Evolutionary conservation across 2,888 invertebrate species (phyloP).

Genomic region (Eumacrocentrus americanus): DNA sequence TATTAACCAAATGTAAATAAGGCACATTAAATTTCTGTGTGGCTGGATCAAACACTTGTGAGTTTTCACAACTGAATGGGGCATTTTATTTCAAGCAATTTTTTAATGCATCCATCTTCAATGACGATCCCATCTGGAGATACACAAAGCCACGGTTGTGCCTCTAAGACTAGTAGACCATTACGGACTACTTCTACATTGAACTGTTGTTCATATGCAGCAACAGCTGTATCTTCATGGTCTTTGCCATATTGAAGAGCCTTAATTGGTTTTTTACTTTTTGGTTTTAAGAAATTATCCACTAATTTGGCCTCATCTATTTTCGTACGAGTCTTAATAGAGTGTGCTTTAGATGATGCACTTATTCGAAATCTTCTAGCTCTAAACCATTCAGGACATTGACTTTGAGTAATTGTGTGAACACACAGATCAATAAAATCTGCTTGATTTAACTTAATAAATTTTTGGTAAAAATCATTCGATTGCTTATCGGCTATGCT

Average conservation of each 20-base stretch:
- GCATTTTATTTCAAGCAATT: conserved; percentile 33
- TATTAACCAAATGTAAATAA: conserved; percentile 8
- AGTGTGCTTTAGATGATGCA: conserved; percentile 23
- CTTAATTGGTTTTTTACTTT: conserved; percentile 9
- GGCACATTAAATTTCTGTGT: neutral
- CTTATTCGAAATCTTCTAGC: conserved; percentile 13
- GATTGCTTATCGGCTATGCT: neutral
- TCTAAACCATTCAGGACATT: conserved; percentile 1
- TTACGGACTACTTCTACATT: conserved; percentile 16
- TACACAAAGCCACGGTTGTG: conserved; percentile 32
- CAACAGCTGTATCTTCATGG: neutral
- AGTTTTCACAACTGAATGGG: conserved; percentile 24
- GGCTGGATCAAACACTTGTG: conserved; percentile 11
- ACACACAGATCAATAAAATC: neutral
- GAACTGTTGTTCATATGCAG: conserved; percentile 2
- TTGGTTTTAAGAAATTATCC: conserved; percentile 14
- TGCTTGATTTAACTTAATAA: neutral
- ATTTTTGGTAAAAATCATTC: neutral
- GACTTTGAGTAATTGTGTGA: neutral
- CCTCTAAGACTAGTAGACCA: conserved; percentile 16
- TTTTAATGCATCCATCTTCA: conserved; percentile 26
- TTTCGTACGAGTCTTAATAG: conserved; percentile 24
- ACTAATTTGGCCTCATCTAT: conserved; percentile 14
- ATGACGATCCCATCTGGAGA: conserved; percentile 30
- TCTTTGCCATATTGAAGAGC: conserved; percentile 24